Conservation (phyloP, 2,888 invertebrate genomes). For the Xanthorhoe spadicearia region DNA sequence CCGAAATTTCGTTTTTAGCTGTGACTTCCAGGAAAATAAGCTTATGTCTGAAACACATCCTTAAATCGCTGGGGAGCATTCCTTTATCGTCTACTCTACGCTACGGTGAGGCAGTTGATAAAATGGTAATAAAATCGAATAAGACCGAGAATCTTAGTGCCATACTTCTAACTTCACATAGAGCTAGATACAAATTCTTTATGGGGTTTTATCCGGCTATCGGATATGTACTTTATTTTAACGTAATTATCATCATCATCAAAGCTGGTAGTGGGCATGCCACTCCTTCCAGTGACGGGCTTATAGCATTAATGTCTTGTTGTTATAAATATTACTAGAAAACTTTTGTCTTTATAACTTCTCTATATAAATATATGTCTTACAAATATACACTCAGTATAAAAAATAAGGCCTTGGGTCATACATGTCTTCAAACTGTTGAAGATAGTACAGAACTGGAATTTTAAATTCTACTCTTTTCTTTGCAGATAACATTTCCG, state of each 20-base stretch:
- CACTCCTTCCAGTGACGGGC: too few species aligned
- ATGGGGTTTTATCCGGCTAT: neutral
- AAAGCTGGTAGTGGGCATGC: too few species aligned
- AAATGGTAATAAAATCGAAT: slow-evolving; percentile 29
- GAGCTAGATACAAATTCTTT: neutral
- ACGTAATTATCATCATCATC: too few species aligned
- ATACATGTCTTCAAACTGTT: neutral
- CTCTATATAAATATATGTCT: too few species aligned
- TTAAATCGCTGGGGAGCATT: slow-evolving; percentile 15
- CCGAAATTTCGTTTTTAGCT: too few species aligned
- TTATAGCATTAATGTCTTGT: too few species aligned
- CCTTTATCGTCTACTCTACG: slow-evolving; percentile 17
- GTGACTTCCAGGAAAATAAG: neutral
- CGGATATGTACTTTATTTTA: neutral
- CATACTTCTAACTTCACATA: slow-evolving; percentile 2
- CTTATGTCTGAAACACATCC: neutral
- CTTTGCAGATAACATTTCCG: neutral
- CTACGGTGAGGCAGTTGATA: slow-evolving; percentile 21
- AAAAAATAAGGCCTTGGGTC: neutral
- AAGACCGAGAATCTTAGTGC: slow-evolving; percentile 20
- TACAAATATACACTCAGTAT: too few species aligned
- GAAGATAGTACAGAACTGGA: neutral
- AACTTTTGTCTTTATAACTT: neutral
- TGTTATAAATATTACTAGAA: too few species aligned
- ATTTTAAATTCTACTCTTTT: neutral